Base-by-base conservation (phyloP, 92 coral and sea anemone genomes). In the Blastomussa wellsi region DNA sequence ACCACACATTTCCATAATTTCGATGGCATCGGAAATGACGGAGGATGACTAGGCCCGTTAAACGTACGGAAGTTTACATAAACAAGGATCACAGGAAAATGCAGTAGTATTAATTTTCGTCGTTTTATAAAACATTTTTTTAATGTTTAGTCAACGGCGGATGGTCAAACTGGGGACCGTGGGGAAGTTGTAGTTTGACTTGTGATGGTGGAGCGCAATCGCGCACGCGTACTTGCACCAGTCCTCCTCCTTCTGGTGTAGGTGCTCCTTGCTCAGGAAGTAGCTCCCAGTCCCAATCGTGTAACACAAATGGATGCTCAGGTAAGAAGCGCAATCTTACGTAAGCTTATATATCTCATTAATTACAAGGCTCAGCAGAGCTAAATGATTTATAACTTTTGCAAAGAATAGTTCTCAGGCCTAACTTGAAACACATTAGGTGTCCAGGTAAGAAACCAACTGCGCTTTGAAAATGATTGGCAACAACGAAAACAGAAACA, bases 221-320 rank as follows among this genome's bases (percentile, higher is more conserved):
- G 24, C 84, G 94, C 37, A 44, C 10, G 60, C 86, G 94, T 65
- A 64, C 84, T 17, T 91, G 94, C 62, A 79, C 81, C 28, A 88
- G 82, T 79, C 93, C 93, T 20, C 60, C 39, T 15, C 93, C 93
- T 33, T 32, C 69, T 13, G 72, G 81, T 38, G 92, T 82, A 37
- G 94, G 94, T 0, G 64, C 70, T 7, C 52, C 41, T 0, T 91
- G 92, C 28, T 22, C 15, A 28, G 92, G 94, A 0, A 71, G 44
- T 7, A 52, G 53, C 17, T 51, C 79, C 13, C 88, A 91, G 82
- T 51, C 81, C 16, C 79, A 74, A 48, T 8, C 35, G n/a, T 91
- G 94, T 59, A 44, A 83, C 41, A 35, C 74, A 31, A 78, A n/a
- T 36, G 52, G 59, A 0, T 83, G 86, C 55, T 53, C 73, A 83